A percentile compares a stretch with the other conserved stretches of the same genome.
Evolutionary conservation across 2,113 vertebrate species (phyloP).

Genomic region (Corythoichthys intestinalis): DNA sequence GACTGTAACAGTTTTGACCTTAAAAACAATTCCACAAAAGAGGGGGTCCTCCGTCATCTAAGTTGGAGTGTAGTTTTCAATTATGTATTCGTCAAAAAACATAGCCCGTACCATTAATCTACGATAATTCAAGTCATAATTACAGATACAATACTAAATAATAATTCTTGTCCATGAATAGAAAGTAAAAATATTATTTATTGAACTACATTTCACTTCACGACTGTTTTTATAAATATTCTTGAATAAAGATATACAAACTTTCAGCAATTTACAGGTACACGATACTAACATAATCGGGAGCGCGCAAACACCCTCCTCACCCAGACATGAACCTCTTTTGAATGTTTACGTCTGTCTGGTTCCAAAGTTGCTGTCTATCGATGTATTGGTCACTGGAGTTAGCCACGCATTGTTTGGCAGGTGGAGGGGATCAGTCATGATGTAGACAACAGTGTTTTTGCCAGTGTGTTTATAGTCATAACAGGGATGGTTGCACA

Average conservation of each 20-base stretch:
- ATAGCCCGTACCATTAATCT: no score
- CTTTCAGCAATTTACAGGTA: not conserved
- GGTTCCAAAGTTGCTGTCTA: slow-evolving; percentile 41
- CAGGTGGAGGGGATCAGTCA: slow-evolving; percentile 48
- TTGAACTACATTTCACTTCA: no score
- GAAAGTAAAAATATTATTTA: no score
- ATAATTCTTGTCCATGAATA: no score
- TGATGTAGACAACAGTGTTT: slow-evolving; percentile 36
- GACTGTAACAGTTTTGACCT: no score
- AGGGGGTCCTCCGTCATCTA: no score
- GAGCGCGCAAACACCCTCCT: not conserved
- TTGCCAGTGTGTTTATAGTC: slow-evolving; percentile 32
- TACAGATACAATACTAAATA: no score
- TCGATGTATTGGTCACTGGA: slow-evolving; percentile 41
- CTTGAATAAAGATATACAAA: not conserved
- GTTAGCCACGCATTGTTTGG: slow-evolving; percentile 50
- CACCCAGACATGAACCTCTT: not conserved
- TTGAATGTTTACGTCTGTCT: slow-evolving; percentile 51
- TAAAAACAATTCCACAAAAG: no score
- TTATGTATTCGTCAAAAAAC: no score
- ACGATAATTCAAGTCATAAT: no score
- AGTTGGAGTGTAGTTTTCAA: no score
- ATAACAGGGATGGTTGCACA: slow-evolving; percentile 51
- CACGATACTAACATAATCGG: not conserved
- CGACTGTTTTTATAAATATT: not conserved